phyloP scores from a whole-genome alignment of 37 sponge, comb jelly and placozoan species.

The Cladorhizidae sp. region DNA sequence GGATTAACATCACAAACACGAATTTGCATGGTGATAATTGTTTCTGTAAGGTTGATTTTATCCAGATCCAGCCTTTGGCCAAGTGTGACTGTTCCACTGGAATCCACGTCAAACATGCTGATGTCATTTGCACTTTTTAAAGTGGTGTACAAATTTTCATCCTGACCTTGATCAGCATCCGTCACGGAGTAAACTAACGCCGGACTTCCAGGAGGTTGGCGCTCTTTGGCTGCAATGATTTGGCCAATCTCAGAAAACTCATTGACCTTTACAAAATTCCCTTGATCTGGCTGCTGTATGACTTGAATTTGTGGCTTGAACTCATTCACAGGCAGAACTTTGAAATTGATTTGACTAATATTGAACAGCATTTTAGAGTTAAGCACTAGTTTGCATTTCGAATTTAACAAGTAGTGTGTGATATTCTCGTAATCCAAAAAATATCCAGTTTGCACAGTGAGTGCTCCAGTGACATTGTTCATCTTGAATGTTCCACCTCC shows the following conservation, averaged over 20 bases:
- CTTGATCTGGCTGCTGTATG: neutral
- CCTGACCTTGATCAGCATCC: slow-evolving; percentile 25
- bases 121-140: neutral
- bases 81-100: slow-evolving; percentile 4
- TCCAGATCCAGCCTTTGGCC: slow-evolving; percentile 17
- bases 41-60: neutral
- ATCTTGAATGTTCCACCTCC: slow-evolving; percentile 31
- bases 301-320: slow-evolving; percentile 17
- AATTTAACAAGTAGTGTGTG: slow-evolving; percentile 17
- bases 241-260: slow-evolving; percentile 2
- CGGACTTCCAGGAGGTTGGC: neutral
- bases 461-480: slow-evolving; percentile 23
- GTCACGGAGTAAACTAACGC: neutral
- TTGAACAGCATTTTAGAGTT: neutral
- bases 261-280: neutral
- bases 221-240: neutral
- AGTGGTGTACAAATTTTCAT: slow-evolving; percentile 15
- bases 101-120: neutral
- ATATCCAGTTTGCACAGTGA: slow-evolving; percentile 17
- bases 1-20: slow-evolving; percentile 22
- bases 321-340: slow-evolving; percentile 31
- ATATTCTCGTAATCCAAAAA: slow-evolving; percentile 54
- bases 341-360: slow-evolving; percentile 19
- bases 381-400: neutral
- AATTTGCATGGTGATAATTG: neutral